Conservation (phyloP, 1,140 invertebrate genomes). For the Drosophila nikananu region DNA sequence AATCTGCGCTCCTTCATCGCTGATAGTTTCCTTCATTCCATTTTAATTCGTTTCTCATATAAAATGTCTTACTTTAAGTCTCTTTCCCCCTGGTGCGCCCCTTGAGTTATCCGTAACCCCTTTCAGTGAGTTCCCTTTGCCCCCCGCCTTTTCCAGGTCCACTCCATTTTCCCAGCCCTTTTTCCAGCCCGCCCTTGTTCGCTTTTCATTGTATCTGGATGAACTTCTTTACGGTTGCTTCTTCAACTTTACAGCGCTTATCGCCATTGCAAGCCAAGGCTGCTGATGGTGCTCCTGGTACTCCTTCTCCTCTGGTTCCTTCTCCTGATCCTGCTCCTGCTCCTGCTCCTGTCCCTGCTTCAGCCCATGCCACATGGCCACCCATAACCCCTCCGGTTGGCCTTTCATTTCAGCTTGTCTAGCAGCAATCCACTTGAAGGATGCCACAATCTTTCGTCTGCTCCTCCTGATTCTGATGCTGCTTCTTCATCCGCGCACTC, state of each 20-base stretch:
- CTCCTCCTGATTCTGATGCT: constrained; percentile 12
- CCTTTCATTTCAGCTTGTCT: constrained; percentile 69
- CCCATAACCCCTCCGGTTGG: constrained; percentile 2
- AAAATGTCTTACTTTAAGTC: constrained; percentile 58
- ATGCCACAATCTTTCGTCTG: constrained; percentile 71
- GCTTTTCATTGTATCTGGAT: constrained; percentile 48
- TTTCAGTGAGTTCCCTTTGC: not conserved
- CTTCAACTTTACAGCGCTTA: constrained; percentile 59
- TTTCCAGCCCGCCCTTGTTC: not conserved
- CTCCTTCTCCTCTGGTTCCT: not conserved
- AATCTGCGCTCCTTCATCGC: constrained; percentile 32
- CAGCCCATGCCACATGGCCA: not conserved
- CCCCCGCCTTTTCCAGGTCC: not conserved
- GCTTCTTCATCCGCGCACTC: constrained; percentile 26
- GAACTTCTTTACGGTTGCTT: constrained; percentile 51
- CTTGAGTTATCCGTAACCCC: not conserved
- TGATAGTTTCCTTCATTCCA: constrained; percentile 51
- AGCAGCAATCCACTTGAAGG: constrained; percentile 73
- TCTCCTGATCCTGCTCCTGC: not conserved
- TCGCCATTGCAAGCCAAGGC: constrained; percentile 41
- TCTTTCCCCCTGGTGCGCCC: not conserved
- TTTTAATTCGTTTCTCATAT: constrained; percentile 64
- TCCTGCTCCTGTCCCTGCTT: not conserved
- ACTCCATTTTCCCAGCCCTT: not conserved
- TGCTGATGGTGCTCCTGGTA: not conserved